These are phyloP conservation scores for Petrocephalus schoutedeni DNA, from an alignment of 2,797 vertebrate genomes.

Conservation along the genomic window DNA sequence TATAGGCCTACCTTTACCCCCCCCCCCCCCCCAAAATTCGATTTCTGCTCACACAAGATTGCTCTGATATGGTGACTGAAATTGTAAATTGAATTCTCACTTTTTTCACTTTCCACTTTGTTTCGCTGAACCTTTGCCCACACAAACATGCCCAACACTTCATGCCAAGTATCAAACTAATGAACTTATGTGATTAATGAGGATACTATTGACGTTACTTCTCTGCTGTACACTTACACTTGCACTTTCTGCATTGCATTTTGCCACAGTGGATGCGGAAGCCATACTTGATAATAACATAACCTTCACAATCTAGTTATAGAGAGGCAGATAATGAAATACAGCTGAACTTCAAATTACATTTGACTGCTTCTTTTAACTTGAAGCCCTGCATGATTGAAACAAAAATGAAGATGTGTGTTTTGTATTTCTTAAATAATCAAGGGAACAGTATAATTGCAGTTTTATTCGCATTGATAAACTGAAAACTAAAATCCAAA, in stretches of 20 bases:
- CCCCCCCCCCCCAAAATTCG: not conserved
- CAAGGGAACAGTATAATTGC: not conserved
- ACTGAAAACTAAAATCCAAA: not conserved
- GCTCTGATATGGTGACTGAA: not conserved
- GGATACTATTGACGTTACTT: constrained; percentile 7
- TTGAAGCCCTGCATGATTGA: not conserved
- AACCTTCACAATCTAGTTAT: not conserved
- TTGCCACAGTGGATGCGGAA: not conserved
- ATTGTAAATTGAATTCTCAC: constrained; percentile 12
- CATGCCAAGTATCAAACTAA: not conserved
- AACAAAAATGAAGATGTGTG: not conserved
- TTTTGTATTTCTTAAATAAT: constrained; percentile 18
- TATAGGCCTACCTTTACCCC: not conserved
- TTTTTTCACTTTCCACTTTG: not conserved
- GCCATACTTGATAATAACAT: not conserved
- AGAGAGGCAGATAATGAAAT: not conserved
- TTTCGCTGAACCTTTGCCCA: not conserved
- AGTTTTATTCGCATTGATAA: not conserved
- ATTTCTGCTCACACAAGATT: not conserved
- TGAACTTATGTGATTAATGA: not conserved
- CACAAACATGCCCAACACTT: not conserved
- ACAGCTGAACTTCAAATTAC: not conserved
- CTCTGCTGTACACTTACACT: not conserved
- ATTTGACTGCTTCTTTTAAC: not conserved
- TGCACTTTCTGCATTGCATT: not conserved